These are phyloP conservation scores for Phenganax marumi DNA, from an alignment of 92 coral and sea anemone species.

Conservation along the genomic window DNA sequence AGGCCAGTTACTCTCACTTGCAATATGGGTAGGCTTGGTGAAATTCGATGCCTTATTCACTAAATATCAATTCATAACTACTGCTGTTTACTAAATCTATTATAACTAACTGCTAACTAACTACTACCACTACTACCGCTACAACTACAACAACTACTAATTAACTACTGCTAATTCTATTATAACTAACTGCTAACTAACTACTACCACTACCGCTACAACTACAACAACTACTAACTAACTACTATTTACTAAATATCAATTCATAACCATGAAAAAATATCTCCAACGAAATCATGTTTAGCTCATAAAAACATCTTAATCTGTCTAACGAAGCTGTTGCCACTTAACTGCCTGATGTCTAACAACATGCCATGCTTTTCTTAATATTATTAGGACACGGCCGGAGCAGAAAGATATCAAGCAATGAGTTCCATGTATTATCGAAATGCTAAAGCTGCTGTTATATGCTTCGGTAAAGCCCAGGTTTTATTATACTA, in stretches of 20 bases:
- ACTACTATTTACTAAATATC: background rate
- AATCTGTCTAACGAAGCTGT: no score
- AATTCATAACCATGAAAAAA: background rate
- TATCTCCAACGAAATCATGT: background rate
- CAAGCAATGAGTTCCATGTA: slow-evolving; percentile 99
- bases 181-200: no score
- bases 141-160: no score
- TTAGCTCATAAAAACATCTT: no score
- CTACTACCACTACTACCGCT: no score
- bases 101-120: no score
- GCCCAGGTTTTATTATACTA: background rate
- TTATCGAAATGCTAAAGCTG: slow-evolving; percentile 96
- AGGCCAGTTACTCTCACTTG: slow-evolving; percentile 83
- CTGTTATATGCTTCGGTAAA: slow-evolving; percentile 91
- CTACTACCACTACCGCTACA: no score
- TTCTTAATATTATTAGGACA: slow-evolving; percentile 62
- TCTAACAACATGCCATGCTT: no score
- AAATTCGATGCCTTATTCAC: no score
- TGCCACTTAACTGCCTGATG: no score
- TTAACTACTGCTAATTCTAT: no score
- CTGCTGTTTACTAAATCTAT: background rate
- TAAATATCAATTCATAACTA: background rate
- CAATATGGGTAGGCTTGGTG: slow-evolving; percentile 75
- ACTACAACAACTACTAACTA: no score
- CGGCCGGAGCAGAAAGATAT: slow-evolving; percentile 98